phyloP scores from a whole-genome alignment of 2,113 vertebrate genomes.

The Gobio gobio region DNA sequence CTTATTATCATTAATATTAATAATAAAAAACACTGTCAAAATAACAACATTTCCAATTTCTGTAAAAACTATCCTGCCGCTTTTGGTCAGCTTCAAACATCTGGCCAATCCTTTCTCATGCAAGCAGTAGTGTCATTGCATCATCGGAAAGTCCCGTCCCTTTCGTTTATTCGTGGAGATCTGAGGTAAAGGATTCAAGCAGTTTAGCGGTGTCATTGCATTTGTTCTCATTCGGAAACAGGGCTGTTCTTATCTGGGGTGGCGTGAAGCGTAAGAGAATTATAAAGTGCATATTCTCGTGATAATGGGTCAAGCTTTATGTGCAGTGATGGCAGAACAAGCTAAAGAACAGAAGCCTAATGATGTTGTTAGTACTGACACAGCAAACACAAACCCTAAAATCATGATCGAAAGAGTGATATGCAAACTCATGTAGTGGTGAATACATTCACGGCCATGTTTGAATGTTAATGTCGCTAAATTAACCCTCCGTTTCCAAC shows the following conservation, averaged over 20 bases:
- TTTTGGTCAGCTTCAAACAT: constrained; percentile 26
- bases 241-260: constrained; percentile 49
- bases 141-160: neutral
- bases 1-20: neutral
- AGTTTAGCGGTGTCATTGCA: constrained; percentile 22
- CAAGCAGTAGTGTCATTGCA: constrained; percentile 30
- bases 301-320: constrained; percentile 68
- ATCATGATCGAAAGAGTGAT: constrained; percentile 71
- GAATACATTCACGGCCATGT: constrained; percentile 76
- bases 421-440: constrained; percentile 75
- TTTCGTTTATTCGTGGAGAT: constrained; percentile 5
- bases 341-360: constrained; percentile 60
- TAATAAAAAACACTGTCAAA: constrained; percentile 10
- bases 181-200: constrained; percentile 38
- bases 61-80: constrained; percentile 26
- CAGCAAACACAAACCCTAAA: constrained; percentile 66
- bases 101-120: constrained; percentile 38
- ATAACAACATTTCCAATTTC: constrained; percentile 16
- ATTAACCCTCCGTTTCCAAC: constrained; percentile 30
- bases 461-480: constrained; percentile 48
- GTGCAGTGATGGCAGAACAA: constrained; percentile 55
- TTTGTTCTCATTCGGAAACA: constrained; percentile 45
- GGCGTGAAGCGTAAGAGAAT: constrained; percentile 38
- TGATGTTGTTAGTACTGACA: constrained; percentile 72
- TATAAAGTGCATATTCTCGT: constrained; percentile 72